Base-by-base conservation (phyloP, 2,888 invertebrate species). In the Scaptodrosophila latifasciaeformis region DNA sequence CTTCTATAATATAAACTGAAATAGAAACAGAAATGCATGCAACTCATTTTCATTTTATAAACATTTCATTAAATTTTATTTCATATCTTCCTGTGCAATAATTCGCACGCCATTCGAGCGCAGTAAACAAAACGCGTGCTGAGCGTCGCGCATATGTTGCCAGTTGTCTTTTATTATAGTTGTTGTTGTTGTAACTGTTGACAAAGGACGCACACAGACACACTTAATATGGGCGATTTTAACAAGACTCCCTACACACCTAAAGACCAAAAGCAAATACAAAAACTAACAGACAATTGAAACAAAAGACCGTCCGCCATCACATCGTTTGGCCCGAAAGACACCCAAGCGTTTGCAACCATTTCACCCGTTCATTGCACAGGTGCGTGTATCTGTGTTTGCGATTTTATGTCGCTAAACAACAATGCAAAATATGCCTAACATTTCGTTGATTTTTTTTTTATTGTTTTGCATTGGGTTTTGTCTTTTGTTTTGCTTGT, bases 41-140 rank as follows among this genome's bases (percentile, higher is more conserved):
- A 58, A 51, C 62, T 69, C 66, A 69, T 76, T 76, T 75, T 75
- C 77, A 76, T 77, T 72, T 75, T 78, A 70, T 74, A 77, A 76
- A 75, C 75, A 77, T 76, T 75, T 76, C 76, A 76, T 76, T 76
- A 77, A 76, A 76, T 76, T 76, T 76, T 75, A 76, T 76, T 77
- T 70, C 78, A 77, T 77, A 78, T 76, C 76, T 76, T 76, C 78
- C 76, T 76, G 76, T 70, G 76, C 67, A 72, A 77, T 77, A 77
- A 72, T 76, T 76, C 78, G 76, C 76, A 76, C 76, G 77, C 77
- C 75, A 76, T 76, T 71, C 75, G 77, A 75, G 34, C 29, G 29
- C 27, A 31, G 19, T 12, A 37, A 21, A 35, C 65, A 69, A 71
- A 74, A 71, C 74, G 77, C 77, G 74, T 72, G 70, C 67, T 63